Evolutionary conservation across 2,888 invertebrate genomes (phyloP).

Genomic region (Drosophila gaucha): DNA sequence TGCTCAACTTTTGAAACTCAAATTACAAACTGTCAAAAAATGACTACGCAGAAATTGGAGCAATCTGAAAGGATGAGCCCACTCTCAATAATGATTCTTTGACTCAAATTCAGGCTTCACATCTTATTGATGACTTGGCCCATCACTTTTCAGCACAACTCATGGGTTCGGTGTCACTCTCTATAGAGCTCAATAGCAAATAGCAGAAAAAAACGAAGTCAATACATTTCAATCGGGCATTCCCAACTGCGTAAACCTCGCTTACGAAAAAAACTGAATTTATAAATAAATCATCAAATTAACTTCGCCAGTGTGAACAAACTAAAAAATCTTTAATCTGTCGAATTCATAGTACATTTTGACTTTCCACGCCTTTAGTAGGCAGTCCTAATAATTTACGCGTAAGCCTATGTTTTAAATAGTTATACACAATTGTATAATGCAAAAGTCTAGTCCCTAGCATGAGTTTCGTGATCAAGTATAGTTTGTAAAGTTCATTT

Average conservation of each 20-base stretch:
- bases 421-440: too few species aligned
- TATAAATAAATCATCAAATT: too few species aligned
- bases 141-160: constrained; percentile 38
- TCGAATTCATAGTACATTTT: too few species aligned
- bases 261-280: too few species aligned
- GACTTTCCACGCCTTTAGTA: too few species aligned
- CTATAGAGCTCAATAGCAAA: constrained; percentile 1
- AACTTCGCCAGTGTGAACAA: too few species aligned
- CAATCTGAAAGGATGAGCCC: constrained; percentile 21
- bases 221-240: neutral
- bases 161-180: constrained; percentile 44
- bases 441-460: too few species aligned
- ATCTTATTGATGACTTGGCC: constrained; percentile 38
- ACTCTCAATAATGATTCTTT: constrained; percentile 14
- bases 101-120: constrained; percentile 1
- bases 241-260: neutral
- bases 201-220: neutral
- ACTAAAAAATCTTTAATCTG: too few species aligned
- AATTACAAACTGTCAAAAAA: constrained; percentile 62
- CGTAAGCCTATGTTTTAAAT: too few species aligned
- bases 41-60: constrained; percentile 43
- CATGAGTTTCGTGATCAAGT: too few species aligned
- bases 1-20: constrained; percentile 36
- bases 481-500: too few species aligned
- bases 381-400: too few species aligned